These are phyloP conservation scores for Synchiropus splendidus DNA, from an alignment of 2,113 vertebrate genomes.

Conservation along the genomic window DNA sequence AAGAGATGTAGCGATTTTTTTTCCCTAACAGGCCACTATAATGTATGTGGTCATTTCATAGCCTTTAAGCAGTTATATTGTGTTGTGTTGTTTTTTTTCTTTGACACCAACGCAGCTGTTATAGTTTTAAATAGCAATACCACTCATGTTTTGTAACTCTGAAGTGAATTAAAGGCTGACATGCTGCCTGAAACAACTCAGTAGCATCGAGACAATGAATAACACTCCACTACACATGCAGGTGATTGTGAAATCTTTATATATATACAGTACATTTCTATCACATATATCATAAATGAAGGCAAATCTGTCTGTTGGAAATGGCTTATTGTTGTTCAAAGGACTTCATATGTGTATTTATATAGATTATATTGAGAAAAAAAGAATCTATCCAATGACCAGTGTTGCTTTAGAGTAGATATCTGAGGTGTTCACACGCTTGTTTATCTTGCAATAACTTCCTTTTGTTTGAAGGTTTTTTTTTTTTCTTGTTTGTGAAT, in stretches of 20 bases:
- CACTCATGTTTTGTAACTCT: conserved; percentile 58
- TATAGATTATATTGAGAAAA: conserved; percentile 75
- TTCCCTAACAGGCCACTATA: conserved; percentile 43
- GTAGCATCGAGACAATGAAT: too few relatives aligned
- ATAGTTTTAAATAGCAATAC: conserved; percentile 72
- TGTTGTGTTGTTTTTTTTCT: conserved; percentile 32
- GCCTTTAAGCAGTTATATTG: conserved; percentile 40
- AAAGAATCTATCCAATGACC: conserved; percentile 70
- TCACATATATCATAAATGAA: conserved; percentile 60
- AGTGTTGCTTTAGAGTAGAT: conserved; percentile 73
- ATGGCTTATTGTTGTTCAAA: conserved; percentile 71
- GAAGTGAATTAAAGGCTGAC: conserved; percentile 49
- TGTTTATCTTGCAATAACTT: conserved; percentile 80
- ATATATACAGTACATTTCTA: conserved; percentile 59
- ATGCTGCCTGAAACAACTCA: conserved; percentile 65
- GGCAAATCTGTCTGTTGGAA: conserved; percentile 65
- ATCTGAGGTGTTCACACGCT: conserved; percentile 73
- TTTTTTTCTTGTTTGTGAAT: conserved; percentile 62
- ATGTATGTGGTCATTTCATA: conserved; percentile 39
- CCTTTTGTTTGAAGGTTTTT: conserved; percentile 56
- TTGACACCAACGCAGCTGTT: conserved; percentile 58
- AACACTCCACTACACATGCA: conserved; percentile 55
- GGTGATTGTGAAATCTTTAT: conserved; percentile 54
- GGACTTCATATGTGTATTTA: conserved; percentile 78
- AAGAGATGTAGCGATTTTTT: conserved; percentile 31